These are phyloP conservation scores for Probaryconus sp. DNA, from an alignment of 1,140 invertebrate genomes.

Conservation along the genomic window DNA sequence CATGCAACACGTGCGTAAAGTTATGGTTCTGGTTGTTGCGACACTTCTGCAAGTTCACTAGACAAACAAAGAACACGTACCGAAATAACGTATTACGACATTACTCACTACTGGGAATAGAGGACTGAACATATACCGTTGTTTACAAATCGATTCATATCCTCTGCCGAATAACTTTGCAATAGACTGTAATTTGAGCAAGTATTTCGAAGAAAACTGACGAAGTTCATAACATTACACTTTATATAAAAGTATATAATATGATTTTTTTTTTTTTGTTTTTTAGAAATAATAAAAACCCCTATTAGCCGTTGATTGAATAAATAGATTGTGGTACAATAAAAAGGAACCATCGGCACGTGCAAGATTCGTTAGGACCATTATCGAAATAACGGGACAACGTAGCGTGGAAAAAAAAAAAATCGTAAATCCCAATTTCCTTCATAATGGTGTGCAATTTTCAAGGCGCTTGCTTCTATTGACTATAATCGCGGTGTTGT, in stretches of 20 bases:
- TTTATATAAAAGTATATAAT: background rate
- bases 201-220: conserved; percentile 9
- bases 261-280: conserved; percentile 4
- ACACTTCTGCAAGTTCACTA: conserved; percentile 34
- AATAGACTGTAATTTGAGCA: conserved; percentile 25
- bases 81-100: conserved; percentile 51
- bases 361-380: conserved; percentile 33
- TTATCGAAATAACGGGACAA: conserved; percentile 36
- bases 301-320: conserved; percentile 13
- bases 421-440: conserved; percentile 30
- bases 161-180: background rate
- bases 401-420: conserved; percentile 8
- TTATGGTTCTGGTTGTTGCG: conserved; percentile 44
- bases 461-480: conserved; percentile 22
- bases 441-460: conserved; percentile 24
- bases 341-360: conserved; percentile 28
- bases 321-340: conserved; percentile 29
- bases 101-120: conserved; percentile 32
- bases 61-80: conserved; percentile 51
- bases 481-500: conserved; percentile 29
- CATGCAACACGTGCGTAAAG: conserved; percentile 38
- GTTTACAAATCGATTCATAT: conserved; percentile 41
- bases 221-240: conserved; percentile 1
- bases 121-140: conserved; percentile 21
- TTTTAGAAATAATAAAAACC: conserved; percentile 3